Base-by-base conservation (phyloP, 2,888 invertebrate species). In the Lithodes maja region DNA sequence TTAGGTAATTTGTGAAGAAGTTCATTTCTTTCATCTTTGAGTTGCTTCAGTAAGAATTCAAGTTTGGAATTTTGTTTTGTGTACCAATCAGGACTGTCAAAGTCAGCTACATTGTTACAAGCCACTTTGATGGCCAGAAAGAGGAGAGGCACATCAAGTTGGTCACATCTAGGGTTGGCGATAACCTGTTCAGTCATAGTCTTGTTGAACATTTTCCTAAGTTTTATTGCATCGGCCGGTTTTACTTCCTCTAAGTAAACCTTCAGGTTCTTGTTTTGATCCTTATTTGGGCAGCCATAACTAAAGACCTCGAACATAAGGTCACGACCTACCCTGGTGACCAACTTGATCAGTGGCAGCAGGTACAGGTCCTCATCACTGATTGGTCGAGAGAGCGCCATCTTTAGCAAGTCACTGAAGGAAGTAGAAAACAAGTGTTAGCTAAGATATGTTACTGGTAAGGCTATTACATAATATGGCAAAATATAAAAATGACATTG, bases 251-350 rank as follows among this genome's bases (percentile, higher is more conserved):
- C n/a, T 12, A 61, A 61, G 17, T 71, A 71, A 17, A n/a, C 71
- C 5, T 17, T n/a, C 71, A 71, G 71, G 17, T 12, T 71, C 71
- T 71, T 12, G 17, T 12, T 5, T 12, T 12, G 71, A 17, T 71
- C 71, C 71, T 71, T 71, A 17, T 71, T 71, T 12, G 71, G 71
- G 71, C 71, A 71, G 71, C 71, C 71, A 71, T n/a, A n/a, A 17
- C 15, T n/a, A 71, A 71, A 71, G 15, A 71, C 17, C 1, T n/a
- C 3, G 71, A n/a, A 71, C 71, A 71, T 71, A 5, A 71, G 17
- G 15, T 17, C 17, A 12, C 17, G 71, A 12, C 71, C 71, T 3
- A 71, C 17, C 1, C 1, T n/a, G 3, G 71, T n/a, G 15, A 71
- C 17, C n/a, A 71, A 1, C 15, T 71, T 12, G 17, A 71, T 71